Conservation (phyloP, 1,140 invertebrate genomes). For the Drosophila mojavensis region DNA sequence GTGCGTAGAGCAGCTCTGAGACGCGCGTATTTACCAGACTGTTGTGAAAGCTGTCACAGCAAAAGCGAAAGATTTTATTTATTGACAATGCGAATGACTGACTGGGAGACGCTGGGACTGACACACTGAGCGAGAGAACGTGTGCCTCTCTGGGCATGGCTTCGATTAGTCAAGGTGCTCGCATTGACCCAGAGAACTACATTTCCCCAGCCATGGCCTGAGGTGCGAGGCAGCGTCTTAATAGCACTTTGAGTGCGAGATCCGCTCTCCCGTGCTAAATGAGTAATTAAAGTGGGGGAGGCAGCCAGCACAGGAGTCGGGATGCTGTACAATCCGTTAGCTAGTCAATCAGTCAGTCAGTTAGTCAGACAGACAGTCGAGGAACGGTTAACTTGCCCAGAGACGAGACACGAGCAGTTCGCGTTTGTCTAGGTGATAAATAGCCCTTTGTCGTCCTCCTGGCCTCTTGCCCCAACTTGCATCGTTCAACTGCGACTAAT, state of each 20-base stretch:
- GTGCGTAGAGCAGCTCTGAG: constrained; percentile 49
- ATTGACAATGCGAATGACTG: constrained; percentile 47
- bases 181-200: constrained; percentile 80
- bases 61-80: constrained; percentile 48
- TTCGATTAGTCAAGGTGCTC: constrained; percentile 75
- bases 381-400: constrained; percentile 64
- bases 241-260: constrained; percentile 48
- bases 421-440: constrained; percentile 61
- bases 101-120: constrained; percentile 17
- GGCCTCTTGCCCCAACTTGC: background rate
- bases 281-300: constrained; percentile 69
- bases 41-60: constrained; percentile 66
- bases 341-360: constrained; percentile 38
- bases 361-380: too few relatives aligned
- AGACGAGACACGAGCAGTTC: constrained; percentile 69
- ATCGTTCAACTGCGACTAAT: constrained; percentile 34
- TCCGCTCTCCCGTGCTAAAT: constrained; percentile 44
- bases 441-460: constrained; percentile 60
- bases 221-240: constrained; percentile 26
- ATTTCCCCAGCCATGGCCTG: constrained; percentile 40
- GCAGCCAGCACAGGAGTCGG: constrained; percentile 10
- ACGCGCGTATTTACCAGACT: constrained; percentile 23
- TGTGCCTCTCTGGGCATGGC: constrained; percentile 47
- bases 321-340: constrained; percentile 32
- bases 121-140: constrained; percentile 19